phyloP scores from a whole-genome alignment of 1,140 invertebrate species.

The Drosophila jambulina region DNA sequence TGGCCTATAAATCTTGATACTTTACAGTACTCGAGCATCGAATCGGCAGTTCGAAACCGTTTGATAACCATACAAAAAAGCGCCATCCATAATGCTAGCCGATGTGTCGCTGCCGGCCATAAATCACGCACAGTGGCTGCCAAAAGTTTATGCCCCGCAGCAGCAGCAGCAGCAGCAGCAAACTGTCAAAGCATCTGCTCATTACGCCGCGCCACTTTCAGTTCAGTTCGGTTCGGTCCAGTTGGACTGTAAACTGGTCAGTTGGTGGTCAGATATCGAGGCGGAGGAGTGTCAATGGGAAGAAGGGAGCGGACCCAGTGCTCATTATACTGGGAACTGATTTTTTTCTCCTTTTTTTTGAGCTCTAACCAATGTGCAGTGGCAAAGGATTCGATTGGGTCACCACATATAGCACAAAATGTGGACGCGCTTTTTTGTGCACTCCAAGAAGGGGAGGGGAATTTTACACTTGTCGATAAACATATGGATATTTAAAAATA shows the following conservation, averaged over 20 bases:
- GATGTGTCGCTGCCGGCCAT: conserved; percentile 35
- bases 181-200: conserved; percentile 81
- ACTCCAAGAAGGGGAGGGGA: conserved; percentile 5
- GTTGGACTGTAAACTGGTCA: conserved; percentile 40
- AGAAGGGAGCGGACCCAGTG: conserved; percentile 12
- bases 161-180: conserved; percentile 63
- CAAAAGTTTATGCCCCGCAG: conserved; percentile 75
- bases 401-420: conserved; percentile 56
- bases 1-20: conserved; percentile 17
- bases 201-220: conserved; percentile 51
- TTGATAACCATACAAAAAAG: conserved; percentile 47
- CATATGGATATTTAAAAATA: too few species aligned
- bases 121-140: conserved; percentile 64
- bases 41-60: conserved; percentile 30
- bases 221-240: background rate
- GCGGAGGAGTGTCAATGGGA: conserved; percentile 6
- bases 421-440: conserved; percentile 9
- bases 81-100: conserved; percentile 60
- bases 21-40: conserved; percentile 22
- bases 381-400: conserved; percentile 57
- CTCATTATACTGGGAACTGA: conserved; percentile 71
- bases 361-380: conserved; percentile 46
- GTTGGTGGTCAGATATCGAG: conserved; percentile 37
- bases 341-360: conserved; percentile 43
- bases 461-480: background rate